Conservation (phyloP, 2,113 vertebrate species). For the Galbula dea region DNA sequence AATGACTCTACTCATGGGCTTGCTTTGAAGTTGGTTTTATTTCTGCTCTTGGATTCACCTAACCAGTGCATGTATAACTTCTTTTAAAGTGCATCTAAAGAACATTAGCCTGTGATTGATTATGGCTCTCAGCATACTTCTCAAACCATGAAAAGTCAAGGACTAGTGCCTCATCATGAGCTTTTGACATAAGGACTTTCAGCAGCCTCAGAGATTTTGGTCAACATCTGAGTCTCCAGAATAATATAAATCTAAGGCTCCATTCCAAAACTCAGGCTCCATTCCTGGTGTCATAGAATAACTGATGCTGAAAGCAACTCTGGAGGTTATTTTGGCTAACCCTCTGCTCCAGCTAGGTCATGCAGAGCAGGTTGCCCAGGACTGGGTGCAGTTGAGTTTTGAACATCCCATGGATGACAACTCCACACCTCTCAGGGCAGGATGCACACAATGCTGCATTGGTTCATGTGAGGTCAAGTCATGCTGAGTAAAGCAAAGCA, state of each 20-base stretch:
- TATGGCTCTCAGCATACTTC: background rate
- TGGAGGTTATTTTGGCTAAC: background rate
- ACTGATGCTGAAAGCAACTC: background rate
- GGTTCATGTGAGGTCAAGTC: background rate
- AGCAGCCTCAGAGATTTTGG: background rate
- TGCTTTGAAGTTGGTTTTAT: background rate
- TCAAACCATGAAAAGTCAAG: accelerated
- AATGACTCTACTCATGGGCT: background rate
- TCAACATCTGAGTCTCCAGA: background rate
- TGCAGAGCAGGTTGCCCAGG: background rate
- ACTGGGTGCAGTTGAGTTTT: no score
- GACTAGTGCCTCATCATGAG: background rate
- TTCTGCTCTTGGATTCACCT: background rate
- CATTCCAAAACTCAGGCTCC: no score
- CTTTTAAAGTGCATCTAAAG: background rate
- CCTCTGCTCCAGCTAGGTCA: background rate
- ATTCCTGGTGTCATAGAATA: background rate
- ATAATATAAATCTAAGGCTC: background rate
- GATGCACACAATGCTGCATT: background rate
- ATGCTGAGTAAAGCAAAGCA: background rate
- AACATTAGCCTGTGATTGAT: background rate
- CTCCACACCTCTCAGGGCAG: no score
- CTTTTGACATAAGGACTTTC: background rate
- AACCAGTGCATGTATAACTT: background rate
- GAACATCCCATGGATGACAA: no score